A percentile compares a stretch with the other conserved stretches of the same genome.
Conservation (phyloP, 1,140 invertebrate species). For the Phenacoccus solenopsis region DNA sequence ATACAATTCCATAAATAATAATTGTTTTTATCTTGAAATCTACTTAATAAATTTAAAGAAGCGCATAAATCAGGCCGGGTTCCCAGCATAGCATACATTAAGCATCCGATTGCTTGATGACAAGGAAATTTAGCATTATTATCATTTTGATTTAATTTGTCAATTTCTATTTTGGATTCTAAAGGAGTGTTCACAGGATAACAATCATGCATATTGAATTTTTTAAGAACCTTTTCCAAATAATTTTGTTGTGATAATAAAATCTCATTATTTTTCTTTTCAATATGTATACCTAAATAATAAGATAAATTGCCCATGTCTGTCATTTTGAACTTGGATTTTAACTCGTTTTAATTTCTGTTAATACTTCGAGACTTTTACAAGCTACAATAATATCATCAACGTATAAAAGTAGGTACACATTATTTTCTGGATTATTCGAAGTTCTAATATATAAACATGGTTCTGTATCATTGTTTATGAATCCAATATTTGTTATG, state of each 20-base stretch:
- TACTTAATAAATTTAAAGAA: constrained; percentile 27
- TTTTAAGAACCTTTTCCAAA: constrained; percentile 33
- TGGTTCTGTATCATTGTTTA: neutral
- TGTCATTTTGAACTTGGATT: constrained; percentile 31
- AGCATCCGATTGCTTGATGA: constrained; percentile 16
- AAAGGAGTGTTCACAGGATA: constrained; percentile 31
- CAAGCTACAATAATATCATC: neutral
- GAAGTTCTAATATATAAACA: neutral
- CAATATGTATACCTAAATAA: constrained; percentile 19
- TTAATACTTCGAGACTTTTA: neutral
- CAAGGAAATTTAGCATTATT: constrained; percentile 5
- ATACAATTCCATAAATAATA: constrained; percentile 26
- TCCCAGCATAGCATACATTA: constrained; percentile 29
- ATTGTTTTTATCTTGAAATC: constrained; percentile 27
- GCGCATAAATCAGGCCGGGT: constrained; percentile 29
- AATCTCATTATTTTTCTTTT: neutral
- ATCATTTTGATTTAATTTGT: neutral
- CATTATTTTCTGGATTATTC: neutral
- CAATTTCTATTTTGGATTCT: neutral
- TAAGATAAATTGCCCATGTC: constrained; percentile 30
- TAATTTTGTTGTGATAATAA: constrained; percentile 32
- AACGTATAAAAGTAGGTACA: neutral
- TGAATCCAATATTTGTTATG: neutral
- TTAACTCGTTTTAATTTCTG: constrained; percentile 20
- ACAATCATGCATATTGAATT: constrained; percentile 32